Evolutionary conservation across 2,113 vertebrate species (phyloP), one percentile per base, ranked within the genome.

Genomic region (Neofelis nebulosa): DNA sequence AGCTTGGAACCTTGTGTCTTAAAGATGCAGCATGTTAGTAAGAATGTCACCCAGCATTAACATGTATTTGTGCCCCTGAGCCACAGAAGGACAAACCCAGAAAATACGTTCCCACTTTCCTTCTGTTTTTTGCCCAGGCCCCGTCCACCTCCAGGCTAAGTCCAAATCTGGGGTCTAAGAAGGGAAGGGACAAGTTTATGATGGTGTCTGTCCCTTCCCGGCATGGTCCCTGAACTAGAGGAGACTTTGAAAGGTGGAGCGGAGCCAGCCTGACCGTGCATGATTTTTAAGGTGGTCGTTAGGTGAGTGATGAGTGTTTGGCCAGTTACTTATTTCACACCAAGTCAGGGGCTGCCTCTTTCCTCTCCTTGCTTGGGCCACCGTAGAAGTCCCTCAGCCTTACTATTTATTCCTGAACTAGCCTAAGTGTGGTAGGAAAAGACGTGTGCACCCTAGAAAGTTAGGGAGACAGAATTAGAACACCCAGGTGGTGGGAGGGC

Each of bases 401-500:
- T 7, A 7, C 6, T 66, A 6, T 7, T 55, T 66, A 45, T 66
- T 83, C 79, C 21, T 76, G 65, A 76, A 10, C 45, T 7, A 66
- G n/a, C 41, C 55, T 27, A 41, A 27, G 12, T 19, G 66, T 38
- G 18, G 3, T 14, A 21, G n/a, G 27, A 66, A 55, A 73, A n/a
- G 11, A 29, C 14, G 18, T 7, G 8, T 27, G 57, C 55, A 63
- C 2, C 8, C 36, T 41, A 50, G 50, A 33, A 80, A 61, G 76
- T n/a, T 57, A 8, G 25, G 7, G 65, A 52, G 25, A 31, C 21
- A 3, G 79, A 57, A 29, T 12, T 41, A 16, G 94, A 50, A 29
- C 6, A 27, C 41, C 27, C 0, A 3, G 12, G 5, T 33, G n/a
- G n/a, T 5, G 38, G 38, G 14, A 1, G 29, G 71, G 11, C 65